phyloP scores from a whole-genome alignment of 2,888 invertebrate species.

The Apodemia duryi region DNA sequence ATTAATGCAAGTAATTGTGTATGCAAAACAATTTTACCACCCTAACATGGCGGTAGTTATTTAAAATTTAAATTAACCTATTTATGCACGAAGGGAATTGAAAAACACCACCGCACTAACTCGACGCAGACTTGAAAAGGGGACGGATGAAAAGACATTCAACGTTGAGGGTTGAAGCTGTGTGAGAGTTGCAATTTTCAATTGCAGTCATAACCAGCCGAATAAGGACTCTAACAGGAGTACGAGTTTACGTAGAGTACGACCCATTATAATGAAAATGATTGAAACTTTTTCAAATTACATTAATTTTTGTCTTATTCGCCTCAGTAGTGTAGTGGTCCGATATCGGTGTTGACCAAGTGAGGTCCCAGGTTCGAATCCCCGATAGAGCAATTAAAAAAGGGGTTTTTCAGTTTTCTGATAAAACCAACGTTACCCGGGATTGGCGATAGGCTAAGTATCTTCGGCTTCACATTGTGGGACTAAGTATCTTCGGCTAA shows the following conservation, averaged over 20 bases:
- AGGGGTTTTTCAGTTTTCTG: no score
- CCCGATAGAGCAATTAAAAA: no score
- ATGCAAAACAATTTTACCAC: conserved; percentile 17
- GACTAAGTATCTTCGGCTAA: no score
- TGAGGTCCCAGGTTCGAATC: no score
- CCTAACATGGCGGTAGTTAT: conserved; percentile 18
- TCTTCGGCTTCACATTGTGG: no score
- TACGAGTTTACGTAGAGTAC: not conserved
- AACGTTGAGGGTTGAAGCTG: conserved; percentile 42
- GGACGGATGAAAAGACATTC: conserved; percentile 54
- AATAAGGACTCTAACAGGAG: conserved; percentile 29
- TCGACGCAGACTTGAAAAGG: conserved; percentile 41
- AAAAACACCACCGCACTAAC: conserved; percentile 51
- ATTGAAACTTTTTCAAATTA: not conserved
- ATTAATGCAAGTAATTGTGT: not conserved
- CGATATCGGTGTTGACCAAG: no score
- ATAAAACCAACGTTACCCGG: no score
- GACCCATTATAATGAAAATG: not conserved
- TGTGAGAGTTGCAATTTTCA: conserved; percentile 53
- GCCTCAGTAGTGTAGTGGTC: no score
- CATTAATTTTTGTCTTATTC: not conserved
- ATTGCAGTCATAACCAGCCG: conserved; percentile 46
- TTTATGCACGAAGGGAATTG: conserved; percentile 42
- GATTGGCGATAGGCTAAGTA: no score
- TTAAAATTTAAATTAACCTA: conserved; percentile 31